Percentiles rank a stretch among this genome's conserved stretches.
phyloP scores from a whole-genome alignment of 2,888 invertebrate species.

The Phortica magna region DNA sequence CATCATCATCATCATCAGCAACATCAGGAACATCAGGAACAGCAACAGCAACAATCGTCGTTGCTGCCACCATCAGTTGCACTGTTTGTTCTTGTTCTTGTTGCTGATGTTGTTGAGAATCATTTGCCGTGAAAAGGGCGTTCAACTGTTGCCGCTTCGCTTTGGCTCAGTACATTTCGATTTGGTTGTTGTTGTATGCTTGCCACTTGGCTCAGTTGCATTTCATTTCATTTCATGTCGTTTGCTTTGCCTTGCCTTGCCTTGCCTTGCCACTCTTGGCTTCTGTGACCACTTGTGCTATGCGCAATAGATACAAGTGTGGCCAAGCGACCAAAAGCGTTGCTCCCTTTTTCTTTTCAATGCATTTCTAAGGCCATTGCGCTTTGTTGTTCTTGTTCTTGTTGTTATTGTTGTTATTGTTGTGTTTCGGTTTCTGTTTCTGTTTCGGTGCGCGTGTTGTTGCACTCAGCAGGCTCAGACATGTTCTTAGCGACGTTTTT shows the following conservation, averaged over 20 bases:
- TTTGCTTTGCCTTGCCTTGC: no score
- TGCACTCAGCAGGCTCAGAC: not conserved
- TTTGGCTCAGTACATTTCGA: constrained; percentile 56
- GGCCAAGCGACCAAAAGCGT: constrained; percentile 11
- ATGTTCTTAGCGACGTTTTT: constrained; percentile 1
- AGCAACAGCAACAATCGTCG: constrained; percentile 17
- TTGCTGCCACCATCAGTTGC: constrained; percentile 49
- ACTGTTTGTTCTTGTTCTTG: constrained; percentile 24
- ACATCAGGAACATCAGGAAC: constrained; percentile 28
- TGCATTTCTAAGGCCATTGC: constrained; percentile 49
- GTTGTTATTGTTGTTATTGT: not conserved
- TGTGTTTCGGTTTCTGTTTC: not conserved
- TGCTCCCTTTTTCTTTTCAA: constrained; percentile 44
- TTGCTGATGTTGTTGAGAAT: constrained; percentile 61
- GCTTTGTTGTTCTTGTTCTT: constrained; percentile 16
- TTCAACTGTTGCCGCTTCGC: constrained; percentile 72
- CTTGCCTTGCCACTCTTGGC: no score
- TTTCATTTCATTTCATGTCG: constrained; percentile 2
- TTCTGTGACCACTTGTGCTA: constrained; percentile 36
- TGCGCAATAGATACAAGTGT: constrained; percentile 34
- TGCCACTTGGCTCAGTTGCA: constrained; percentile 14
- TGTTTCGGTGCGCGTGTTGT: constrained; percentile 2
- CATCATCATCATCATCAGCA: constrained; percentile 24
- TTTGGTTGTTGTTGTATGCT: constrained; percentile 37
- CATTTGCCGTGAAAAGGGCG: constrained; percentile 78